These are phyloP conservation scores for Gallinago nigripennis DNA, from an alignment of 2,797 vertebrate species.

Conservation along the genomic window DNA sequence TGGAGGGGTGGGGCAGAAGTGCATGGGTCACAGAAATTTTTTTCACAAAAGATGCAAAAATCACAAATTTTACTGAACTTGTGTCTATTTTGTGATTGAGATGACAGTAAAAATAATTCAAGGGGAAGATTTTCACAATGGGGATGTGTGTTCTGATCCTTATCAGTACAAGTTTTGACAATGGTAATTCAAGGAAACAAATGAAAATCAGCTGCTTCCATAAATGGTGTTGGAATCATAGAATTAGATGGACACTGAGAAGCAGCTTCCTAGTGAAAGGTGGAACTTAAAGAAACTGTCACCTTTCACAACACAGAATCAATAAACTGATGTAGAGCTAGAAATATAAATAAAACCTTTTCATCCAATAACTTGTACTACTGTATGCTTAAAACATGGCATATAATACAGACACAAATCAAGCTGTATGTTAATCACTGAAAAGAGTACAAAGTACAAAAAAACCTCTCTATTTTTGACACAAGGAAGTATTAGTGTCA, in stretches of 20 bases:
- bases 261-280: not conserved
- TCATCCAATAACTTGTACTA: not conserved
- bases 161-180: not conserved
- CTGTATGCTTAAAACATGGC: not conserved
- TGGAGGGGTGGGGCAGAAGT: not conserved
- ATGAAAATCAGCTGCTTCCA: not conserved
- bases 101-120: not conserved
- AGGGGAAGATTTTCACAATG: not conserved
- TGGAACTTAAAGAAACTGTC: not conserved
- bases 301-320: not conserved
- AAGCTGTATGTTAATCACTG: not conserved
- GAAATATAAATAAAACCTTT: not conserved
- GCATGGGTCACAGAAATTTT: not conserved
- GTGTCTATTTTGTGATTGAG: not conserved
- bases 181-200: not conserved
- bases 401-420: not conserved
- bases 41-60: not conserved
- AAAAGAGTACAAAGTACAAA: not conserved
- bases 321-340: not conserved
- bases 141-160: not conserved
- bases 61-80: not conserved
- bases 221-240: not conserved
- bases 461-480: not conserved
- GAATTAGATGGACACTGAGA: not conserved
- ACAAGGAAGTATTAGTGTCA: not conserved